Percentiles rank a stretch among this genome's conserved stretches.
These are phyloP conservation scores for Petrocephalus sullivani DNA, from an alignment of 2,797 vertebrate genomes.

Conservation along the genomic window DNA sequence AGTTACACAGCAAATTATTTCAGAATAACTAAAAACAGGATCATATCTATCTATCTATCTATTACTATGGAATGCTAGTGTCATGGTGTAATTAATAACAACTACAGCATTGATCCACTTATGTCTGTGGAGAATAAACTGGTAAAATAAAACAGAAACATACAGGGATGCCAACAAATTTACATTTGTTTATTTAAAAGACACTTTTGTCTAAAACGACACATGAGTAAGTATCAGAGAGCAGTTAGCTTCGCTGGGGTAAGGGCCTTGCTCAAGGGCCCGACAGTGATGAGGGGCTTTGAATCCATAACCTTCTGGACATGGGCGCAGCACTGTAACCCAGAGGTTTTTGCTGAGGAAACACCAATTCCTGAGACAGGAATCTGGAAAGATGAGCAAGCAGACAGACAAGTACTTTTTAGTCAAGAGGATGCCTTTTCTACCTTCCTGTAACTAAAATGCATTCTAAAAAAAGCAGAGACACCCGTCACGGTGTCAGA, in stretches of 20 bases:
- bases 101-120: neutral
- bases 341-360: constrained; percentile 17
- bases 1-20: neutral
- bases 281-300: neutral
- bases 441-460: constrained; percentile 17
- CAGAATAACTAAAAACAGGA: neutral
- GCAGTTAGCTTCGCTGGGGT: neutral
- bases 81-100: neutral
- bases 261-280: neutral
- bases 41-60: neutral
- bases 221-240: neutral
- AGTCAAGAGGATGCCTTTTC: neutral
- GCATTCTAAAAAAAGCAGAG: constrained; percentile 19
- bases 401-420: neutral
- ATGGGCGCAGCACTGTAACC: neutral
- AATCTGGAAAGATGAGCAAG: constrained; percentile 2
- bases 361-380: constrained; percentile 13
- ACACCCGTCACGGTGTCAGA: neutral
- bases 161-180: neutral
- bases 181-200: neutral
- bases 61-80: neutral
- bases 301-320: neutral
- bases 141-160: constrained; percentile 14
- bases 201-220: neutral
- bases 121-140: neutral